Conservation (phyloP, 2,888 invertebrate species). For the Drosophila putrida region DNA sequence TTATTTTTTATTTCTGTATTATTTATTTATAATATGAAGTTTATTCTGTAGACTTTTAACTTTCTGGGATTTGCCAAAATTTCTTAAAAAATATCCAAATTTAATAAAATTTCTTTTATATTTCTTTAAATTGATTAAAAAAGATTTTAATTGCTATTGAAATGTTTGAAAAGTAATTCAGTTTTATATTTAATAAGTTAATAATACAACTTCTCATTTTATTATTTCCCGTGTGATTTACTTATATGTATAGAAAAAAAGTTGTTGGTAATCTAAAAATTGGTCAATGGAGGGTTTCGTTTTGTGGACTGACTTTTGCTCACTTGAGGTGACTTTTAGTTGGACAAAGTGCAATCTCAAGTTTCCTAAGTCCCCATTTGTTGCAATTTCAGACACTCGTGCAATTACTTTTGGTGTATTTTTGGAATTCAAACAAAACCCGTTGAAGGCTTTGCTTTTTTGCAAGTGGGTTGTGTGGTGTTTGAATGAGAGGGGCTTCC, state of each 20-base stretch:
- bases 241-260: neutral
- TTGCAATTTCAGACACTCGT: conserved; percentile 57
- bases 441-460: conserved; percentile 53
- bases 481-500: conserved; percentile 63
- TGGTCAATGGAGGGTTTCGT: conserved; percentile 17
- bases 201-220: neutral
- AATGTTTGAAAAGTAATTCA: neutral
- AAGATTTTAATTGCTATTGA: too few relatives aligned
- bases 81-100: too few relatives aligned
- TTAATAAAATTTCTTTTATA: too few relatives aligned
- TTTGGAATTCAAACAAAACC: conserved; percentile 59
- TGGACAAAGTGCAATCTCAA: conserved; percentile 33
- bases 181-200: neutral
- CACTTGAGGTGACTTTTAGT: conserved; percentile 4
- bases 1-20: too few relatives aligned
- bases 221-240: conserved; percentile 3
- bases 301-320: conserved; percentile 19
- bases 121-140: too few relatives aligned
- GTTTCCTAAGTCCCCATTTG: conserved; percentile 51
- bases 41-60: too few relatives aligned
- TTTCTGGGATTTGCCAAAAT: too few relatives aligned
- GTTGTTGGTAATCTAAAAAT: conserved; percentile 1
- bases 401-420: conserved; percentile 55
- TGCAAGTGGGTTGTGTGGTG: conserved; percentile 17
- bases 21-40: too few relatives aligned